Evolutionary conservation across 2,888 invertebrate species (phyloP).

Genomic region (Apotomis betuletana): DNA sequence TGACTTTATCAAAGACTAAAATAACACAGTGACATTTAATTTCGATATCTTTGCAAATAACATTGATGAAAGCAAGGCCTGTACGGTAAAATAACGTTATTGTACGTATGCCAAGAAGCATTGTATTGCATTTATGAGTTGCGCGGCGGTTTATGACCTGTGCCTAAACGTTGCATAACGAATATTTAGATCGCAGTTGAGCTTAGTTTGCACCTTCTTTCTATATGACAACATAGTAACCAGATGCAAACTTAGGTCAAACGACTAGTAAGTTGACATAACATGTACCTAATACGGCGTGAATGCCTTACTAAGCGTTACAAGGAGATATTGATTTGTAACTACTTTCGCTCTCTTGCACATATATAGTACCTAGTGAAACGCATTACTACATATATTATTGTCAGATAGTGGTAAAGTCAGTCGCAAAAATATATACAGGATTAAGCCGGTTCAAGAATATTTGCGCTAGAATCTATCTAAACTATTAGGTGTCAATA

Average conservation of each 20-base stretch:
- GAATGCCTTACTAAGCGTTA: background rate
- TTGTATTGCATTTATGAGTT: conserved; percentile 3
- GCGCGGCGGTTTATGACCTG: background rate
- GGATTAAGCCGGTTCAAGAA: too few species aligned
- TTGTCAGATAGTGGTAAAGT: too few species aligned
- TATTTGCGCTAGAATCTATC: too few species aligned
- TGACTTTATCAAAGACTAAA: background rate
- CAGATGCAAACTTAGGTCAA: background rate
- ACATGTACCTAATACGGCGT: background rate
- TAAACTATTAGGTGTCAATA: too few species aligned
- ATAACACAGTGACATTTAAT: too few species aligned
- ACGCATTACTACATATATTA: too few species aligned
- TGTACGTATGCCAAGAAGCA: conserved; percentile 1
- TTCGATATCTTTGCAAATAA: too few species aligned
- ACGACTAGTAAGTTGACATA: background rate
- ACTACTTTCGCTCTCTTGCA: too few species aligned
- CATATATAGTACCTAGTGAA: too few species aligned
- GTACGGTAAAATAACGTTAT: background rate
- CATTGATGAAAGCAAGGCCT: too few species aligned
- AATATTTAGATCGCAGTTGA: background rate
- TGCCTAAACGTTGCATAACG: conserved; percentile 13
- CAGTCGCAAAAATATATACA: too few species aligned
- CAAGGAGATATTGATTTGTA: too few species aligned
- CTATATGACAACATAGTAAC: background rate
- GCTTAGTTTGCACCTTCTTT: background rate